Evolutionary conservation across 1,140 invertebrate species (phyloP).

Genomic region (Hyposmocoma kahamanoa): DNA sequence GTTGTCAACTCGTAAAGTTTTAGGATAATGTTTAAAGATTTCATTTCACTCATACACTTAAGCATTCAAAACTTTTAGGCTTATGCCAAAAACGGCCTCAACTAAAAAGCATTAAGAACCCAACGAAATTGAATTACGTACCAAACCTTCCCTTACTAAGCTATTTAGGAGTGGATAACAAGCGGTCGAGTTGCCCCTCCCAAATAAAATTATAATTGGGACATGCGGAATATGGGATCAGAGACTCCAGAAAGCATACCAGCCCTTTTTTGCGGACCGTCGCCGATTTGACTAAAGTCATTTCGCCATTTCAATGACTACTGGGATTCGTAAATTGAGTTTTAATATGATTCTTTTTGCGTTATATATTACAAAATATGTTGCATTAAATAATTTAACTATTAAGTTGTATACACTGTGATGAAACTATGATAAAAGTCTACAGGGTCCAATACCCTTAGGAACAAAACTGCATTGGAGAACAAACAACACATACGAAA

Average conservation of each 20-base stretch:
- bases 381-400: too few species aligned
- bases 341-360: too few species aligned
- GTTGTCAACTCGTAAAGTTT: neutral
- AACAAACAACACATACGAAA: constrained; percentile 31
- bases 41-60: neutral
- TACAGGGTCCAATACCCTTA: constrained; percentile 6
- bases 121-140: constrained; percentile 19
- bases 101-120: constrained; percentile 20
- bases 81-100: constrained; percentile 12
- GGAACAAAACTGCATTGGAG: constrained; percentile 32
- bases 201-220: constrained; percentile 23
- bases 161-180: constrained; percentile 17
- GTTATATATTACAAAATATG: too few species aligned
- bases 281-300: neutral
- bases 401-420: too few species aligned
- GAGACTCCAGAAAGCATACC: neutral
- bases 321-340: too few species aligned
- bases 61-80: constrained; percentile 14
- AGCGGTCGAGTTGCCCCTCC: constrained; percentile 12
- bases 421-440: neutral
- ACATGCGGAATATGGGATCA: constrained; percentile 15
- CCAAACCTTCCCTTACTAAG: constrained; percentile 20
- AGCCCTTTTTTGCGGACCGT: neutral
- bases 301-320: neutral
- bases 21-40: neutral